Evolutionary conservation across 2,113 vertebrate species (phyloP).

Genomic region (Cyprinodon tularosa): DNA sequence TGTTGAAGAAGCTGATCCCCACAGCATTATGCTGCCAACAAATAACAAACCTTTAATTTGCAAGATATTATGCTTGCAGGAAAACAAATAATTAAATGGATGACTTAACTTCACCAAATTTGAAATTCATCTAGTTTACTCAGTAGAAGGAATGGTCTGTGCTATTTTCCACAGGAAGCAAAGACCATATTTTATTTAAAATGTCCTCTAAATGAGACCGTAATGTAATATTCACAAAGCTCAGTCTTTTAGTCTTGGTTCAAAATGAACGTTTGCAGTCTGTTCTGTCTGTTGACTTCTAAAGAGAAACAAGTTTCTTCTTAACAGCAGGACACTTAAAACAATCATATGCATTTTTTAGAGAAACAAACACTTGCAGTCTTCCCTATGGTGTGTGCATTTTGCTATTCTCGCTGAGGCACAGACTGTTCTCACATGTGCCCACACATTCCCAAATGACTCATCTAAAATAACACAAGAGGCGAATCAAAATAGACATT

Average conservation of each 20-base stretch:
- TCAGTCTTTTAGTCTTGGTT: neutral
- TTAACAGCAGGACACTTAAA: slow-evolving; percentile 26
- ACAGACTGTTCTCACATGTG: slow-evolving; percentile 71
- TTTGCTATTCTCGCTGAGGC: slow-evolving; percentile 36
- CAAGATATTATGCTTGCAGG: too few relatives aligned
- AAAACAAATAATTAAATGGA: neutral
- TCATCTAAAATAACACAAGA: slow-evolving; percentile 66
- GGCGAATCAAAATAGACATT: slow-evolving; percentile 65
- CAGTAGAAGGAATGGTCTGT: neutral
- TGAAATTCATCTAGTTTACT: neutral
- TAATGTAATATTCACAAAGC: slow-evolving; percentile 28
- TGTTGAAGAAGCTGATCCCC: too few relatives aligned
- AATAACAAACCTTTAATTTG: too few relatives aligned
- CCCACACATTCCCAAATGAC: slow-evolving; percentile 66
- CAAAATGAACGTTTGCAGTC: neutral
- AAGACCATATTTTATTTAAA: neutral
- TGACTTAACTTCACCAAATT: neutral
- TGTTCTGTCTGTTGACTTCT: slow-evolving; percentile 22
- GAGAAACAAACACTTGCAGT: neutral
- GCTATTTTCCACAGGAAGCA: neutral
- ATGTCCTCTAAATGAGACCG: neutral
- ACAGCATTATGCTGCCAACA: too few relatives aligned
- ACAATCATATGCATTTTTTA: slow-evolving; percentile 23
- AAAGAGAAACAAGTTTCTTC: slow-evolving; percentile 2
- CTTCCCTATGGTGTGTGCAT: slow-evolving; percentile 5